Evolutionary conservation across 2,888 invertebrate species (phyloP), one percentile per base, ranked within the genome.

Genomic region (Mythimna impura): DNA sequence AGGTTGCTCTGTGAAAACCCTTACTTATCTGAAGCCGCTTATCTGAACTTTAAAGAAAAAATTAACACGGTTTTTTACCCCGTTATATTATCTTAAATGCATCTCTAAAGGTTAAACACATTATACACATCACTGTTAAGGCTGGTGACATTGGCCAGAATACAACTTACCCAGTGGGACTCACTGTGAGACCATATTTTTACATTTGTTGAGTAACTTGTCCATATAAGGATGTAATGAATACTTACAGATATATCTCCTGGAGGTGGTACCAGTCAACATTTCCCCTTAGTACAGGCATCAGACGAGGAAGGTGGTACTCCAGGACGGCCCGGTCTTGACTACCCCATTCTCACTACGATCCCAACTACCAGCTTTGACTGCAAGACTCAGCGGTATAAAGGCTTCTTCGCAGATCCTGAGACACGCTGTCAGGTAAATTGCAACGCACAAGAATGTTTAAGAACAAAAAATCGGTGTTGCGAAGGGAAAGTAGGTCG

Each of bases 361-460:
- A 98, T 98, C 76, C 98, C 98, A 0, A 95, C 96, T 75, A 98
- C 98, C 0, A 96, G 95, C 81, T 98, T 98, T 91, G 97, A 97
- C 89, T 99, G 98, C 93, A 98, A 98, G 87, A 97, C 98, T 76
- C 98, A 99, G 90, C 96, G 98, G 36, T 98, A 99, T 93, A 98
- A 98, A 89, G 98, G 98, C 75, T 99, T 98, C 94, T 98, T 98
- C 88, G 98, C 98, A 5, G 98, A 99, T 94, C 98, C 98, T 17
- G 98, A 98, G 86, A 98, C 98, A 9, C 97, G 97, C 86, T 99
- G 98, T 91, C 98, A 99, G 97, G 98, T 82, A 80, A 82, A 61
- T 58, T 69, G 77, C 63, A 76, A 80, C 67, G 22, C 64, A 72
- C 22, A 85, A 73, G 81, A 83, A 81, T 83, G 85, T 78, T 73